Evolutionary conservation across 1,140 invertebrate genomes (phyloP).

Genomic region (Lethocerus indicus): DNA sequence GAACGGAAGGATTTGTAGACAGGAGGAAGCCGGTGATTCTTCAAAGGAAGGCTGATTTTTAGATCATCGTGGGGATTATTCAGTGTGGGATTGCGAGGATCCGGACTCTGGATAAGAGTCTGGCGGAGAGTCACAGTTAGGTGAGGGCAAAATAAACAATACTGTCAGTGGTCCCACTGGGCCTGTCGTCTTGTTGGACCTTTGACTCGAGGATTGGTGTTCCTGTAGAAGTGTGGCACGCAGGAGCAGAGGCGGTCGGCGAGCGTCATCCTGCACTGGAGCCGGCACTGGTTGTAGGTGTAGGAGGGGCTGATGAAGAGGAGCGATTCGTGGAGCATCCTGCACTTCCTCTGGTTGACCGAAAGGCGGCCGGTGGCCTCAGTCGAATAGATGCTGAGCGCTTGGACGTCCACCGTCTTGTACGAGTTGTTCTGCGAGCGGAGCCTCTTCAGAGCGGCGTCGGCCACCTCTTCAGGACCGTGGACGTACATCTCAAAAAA

Average conservation of each 20-base stretch:
- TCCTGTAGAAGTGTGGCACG: slow-evolving; percentile 42
- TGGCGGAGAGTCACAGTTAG: not conserved
- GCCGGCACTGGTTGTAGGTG: slow-evolving; percentile 43
- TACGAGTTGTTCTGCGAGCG: slow-evolving; percentile 27
- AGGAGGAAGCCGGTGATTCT: too few species aligned
- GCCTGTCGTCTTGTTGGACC: not conserved
- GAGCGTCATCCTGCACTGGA: slow-evolving; percentile 40
- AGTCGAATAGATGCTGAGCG: slow-evolving; percentile 4
- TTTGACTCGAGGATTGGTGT: slow-evolving; percentile 25
- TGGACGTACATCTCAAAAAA: slow-evolving; percentile 33
- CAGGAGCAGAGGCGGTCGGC: slow-evolving; percentile 38
- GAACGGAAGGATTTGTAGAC: too few species aligned
- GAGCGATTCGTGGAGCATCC: slow-evolving; percentile 41
- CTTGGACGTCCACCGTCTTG: slow-evolving; percentile 17
- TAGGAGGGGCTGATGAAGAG: slow-evolving; percentile 39
- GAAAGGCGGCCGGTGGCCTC: slow-evolving; percentile 13
- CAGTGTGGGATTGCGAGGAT: not conserved
- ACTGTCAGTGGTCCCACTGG: not conserved
- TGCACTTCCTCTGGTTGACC: slow-evolving; percentile 37
- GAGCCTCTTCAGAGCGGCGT: slow-evolving; percentile 32
- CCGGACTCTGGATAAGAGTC: not conserved
- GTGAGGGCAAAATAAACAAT: not conserved
- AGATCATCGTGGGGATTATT: too few species aligned
- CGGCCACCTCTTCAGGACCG: slow-evolving; percentile 34
- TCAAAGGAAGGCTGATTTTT: too few species aligned